Evolutionary conservation across 2,888 invertebrate genomes (phyloP).

Genomic region (Drosophila basisetae): DNA sequence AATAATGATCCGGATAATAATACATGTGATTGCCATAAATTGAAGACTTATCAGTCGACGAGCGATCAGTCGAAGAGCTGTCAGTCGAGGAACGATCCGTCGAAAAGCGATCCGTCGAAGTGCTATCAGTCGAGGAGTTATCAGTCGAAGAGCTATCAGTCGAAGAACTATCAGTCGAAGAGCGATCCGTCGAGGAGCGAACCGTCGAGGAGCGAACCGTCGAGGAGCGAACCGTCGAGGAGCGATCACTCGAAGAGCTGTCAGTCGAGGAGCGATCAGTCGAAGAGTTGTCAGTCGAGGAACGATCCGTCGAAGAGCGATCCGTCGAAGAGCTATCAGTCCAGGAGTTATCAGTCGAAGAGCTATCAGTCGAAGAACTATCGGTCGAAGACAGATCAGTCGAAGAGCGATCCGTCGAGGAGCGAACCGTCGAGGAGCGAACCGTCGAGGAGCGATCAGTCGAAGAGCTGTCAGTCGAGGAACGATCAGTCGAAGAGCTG

Average conservation of each 20-base stretch:
- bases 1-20: neutral
- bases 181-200: neutral
- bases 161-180: neutral
- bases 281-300: neutral
- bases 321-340: fast-evolving
- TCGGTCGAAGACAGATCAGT: neutral
- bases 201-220: fast-evolving
- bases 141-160: neutral
- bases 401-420: neutral
- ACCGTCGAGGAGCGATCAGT: neutral
- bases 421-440: neutral
- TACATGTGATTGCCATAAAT: fast-evolving
- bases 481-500: too few relatives aligned
- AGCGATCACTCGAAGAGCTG: neutral
- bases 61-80: neutral
- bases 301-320: neutral
- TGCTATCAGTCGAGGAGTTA: neutral
- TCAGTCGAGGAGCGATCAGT: neutral
- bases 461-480: neutral
- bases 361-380: fast-evolving
- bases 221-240: fast-evolving
- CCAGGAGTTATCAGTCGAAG: fast-evolving
- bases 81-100: neutral
- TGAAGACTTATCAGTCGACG: fast-evolving
- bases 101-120: fast-evolving